Evolutionary conservation across 2,797 vertebrate genomes (phyloP).

Genomic region (Meda fulgida): DNA sequence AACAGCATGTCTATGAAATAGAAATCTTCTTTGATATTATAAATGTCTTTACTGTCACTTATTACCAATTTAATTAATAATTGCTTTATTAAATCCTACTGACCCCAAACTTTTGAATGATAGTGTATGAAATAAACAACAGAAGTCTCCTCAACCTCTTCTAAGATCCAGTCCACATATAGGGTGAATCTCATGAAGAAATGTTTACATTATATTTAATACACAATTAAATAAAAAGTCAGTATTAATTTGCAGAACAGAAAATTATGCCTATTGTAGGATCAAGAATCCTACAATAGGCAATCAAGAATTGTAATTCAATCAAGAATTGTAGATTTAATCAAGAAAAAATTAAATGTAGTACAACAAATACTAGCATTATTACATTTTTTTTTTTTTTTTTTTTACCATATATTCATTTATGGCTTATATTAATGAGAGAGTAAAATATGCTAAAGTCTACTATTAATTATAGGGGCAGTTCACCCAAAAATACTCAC

Average conservation of each 20-base stretch:
- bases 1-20: neutral
- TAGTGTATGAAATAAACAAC: neutral
- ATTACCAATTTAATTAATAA: neutral
- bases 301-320: too few relatives aligned
- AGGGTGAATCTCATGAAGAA: neutral
- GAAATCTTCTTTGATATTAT: neutral
- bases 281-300: too few relatives aligned
- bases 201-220: neutral
- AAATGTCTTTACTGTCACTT: neutral
- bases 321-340: too few relatives aligned
- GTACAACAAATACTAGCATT: neutral
- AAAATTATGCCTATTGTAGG: neutral
- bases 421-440: neutral
- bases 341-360: neutral
- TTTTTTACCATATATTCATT: neutral
- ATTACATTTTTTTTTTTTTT: too few relatives aligned
- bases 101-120: neutral
- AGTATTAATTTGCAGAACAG: neutral
- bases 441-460: neutral
- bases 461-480: neutral
- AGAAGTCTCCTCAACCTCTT: neutral
- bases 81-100: neutral
- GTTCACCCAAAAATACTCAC: too few relatives aligned
- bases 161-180: constrained; percentile 30
- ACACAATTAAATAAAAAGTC: neutral